Evolutionary conservation across 2,888 invertebrate species (phyloP), one percentile per base, ranked within the genome.

Genomic region (Aphodius granarius): DNA sequence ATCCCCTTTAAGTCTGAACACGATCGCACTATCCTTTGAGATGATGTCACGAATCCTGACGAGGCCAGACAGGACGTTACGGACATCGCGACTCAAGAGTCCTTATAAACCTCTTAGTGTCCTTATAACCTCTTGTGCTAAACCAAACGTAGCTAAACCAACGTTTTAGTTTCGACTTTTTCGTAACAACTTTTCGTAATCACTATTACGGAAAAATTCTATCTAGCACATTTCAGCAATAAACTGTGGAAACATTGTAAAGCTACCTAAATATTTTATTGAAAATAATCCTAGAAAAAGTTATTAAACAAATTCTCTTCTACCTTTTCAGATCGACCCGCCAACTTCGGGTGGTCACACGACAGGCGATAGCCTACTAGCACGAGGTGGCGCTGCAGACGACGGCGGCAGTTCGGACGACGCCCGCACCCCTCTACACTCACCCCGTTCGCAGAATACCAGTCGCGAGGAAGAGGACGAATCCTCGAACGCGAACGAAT

Each of bases 401-500:
- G 85, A 82, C 70, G 85, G 83, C 75, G 85, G 83, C 76, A 87
- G 87, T 80, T 86, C 86, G 22, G 87, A 87, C 79, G 87, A 87
- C 74, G 86, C 85, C 73, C 85, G 84, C 77, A 87, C 87, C 70
- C 86, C 87, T 4, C 80, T 86, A 66, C 86, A 86, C 68, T 86
- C 86, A 16, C 87, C 91, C 75, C 91, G 92, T 19, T 93, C 93
- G 73, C 90, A 92, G 78, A 86, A 87, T 80, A 87, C 86, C 74
- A 86, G 86, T 75, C 81, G 86, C 18, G 94, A 94, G 78, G 91
- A 94, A 66, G 66, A 68, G 68, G 93, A 94, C 80, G 91, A 92
- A 84, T 92, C 91, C 80, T 92, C 91, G 83, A 91, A 91, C 84
- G 92, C 92, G 81, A 91, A 90, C 81, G 92, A 92, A 84, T 91